Evolutionary conservation across 2,113 vertebrate species (phyloP), one percentile per base, ranked within the genome.

Genomic region (Chionomys nivalis): DNA sequence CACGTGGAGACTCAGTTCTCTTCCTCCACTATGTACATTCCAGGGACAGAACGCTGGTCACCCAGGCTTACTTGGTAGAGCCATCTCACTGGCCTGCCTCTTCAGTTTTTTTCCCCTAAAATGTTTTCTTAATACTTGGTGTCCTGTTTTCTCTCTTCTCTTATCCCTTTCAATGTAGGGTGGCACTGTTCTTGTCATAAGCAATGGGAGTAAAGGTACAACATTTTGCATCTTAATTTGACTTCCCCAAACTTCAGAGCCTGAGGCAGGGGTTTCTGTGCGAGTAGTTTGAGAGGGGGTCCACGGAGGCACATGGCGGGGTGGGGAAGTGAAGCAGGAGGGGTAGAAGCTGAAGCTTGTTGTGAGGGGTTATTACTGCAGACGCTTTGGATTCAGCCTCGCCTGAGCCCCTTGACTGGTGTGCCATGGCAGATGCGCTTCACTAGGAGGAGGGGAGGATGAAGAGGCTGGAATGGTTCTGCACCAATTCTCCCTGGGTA

Each of bases 191-290:
- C 52, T 96, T 87, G 66, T 73, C 66, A 44, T 52, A 39, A 52
- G 21, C 21, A 83, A 91, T 28, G 61, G 49, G 75, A 78, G 36
- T 47, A 75, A 96, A 94, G 66, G 24, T 78, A 89, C 76, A 93
- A 11, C 23, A 21, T 47, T 52, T 14, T 39, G 26, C 72, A n/a
- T 76, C 28, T 79, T 90, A 23, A 5, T 90, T 92, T 72, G n/a
- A n/a, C 14, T 73, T 92, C 92, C 39, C 49, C 23, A 42, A 26
- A 47, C 61, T 82, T n/a, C 21, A 65, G 73, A 86, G 39, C 17
- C 68, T 28, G 66, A 96, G 61, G 92, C 36, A n/a, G 47, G 33
- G 92, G 76, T 95, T 96, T 94, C 21, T 17, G 52, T 85, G 52
- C 14, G 26, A 73, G 47, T 55, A 72, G 36, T 79, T 89, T 87